These are phyloP conservation scores for Drosophila borborema DNA, from an alignment of 2,888 invertebrate species.

Conservation along the genomic window DNA sequence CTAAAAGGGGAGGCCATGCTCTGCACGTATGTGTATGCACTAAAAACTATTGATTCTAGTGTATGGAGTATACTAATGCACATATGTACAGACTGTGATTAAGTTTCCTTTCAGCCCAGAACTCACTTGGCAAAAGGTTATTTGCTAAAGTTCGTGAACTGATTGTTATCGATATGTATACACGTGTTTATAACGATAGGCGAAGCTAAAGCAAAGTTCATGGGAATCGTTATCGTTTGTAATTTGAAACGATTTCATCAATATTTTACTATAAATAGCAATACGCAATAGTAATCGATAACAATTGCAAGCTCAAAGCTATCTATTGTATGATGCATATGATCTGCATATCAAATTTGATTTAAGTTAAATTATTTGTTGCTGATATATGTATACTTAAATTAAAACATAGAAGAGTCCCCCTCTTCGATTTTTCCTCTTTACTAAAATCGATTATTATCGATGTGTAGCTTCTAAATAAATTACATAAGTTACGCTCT, in stretches of 20 bases:
- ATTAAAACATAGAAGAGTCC: too few relatives aligned
- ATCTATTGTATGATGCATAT: background rate
- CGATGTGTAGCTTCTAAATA: too few relatives aligned
- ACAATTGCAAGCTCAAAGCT: background rate
- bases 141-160: background rate
- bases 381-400: too few relatives aligned
- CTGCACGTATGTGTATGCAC: conserved; percentile 5
- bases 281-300: too few relatives aligned
- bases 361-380: too few relatives aligned
- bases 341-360: background rate
- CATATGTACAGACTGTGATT: conserved; percentile 7
- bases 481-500: too few relatives aligned
- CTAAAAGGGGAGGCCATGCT: conserved; percentile 12
- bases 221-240: background rate
- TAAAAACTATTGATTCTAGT: conserved; percentile 10
- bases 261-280: background rate
- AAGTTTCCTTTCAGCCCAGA: conserved; percentile 1
- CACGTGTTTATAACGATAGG: too few relatives aligned
- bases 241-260: background rate
- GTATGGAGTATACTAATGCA: background rate
- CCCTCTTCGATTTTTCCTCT: too few relatives aligned
- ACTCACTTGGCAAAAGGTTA: background rate
- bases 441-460: too few relatives aligned
- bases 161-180: background rate
- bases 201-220: background rate